phyloP scores from a whole-genome alignment of 1,140 invertebrate species.

The Dendroctonus valens region DNA sequence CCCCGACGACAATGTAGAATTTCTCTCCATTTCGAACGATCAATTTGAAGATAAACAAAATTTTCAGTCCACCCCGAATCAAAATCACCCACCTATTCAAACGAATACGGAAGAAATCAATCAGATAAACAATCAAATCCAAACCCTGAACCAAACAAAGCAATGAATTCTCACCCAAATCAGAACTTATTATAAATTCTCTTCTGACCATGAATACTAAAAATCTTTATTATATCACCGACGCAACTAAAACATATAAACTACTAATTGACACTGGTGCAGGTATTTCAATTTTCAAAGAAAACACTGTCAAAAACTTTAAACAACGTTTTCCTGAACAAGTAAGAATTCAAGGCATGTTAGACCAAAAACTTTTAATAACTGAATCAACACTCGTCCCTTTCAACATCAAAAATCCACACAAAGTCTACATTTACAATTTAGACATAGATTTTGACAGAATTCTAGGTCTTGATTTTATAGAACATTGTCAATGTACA shows the following conservation, averaged over 20 bases:
- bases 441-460: conserved; percentile 21
- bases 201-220: neutral
- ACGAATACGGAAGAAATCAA: neutral
- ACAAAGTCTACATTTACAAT: conserved; percentile 15
- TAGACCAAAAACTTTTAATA: conserved; percentile 7
- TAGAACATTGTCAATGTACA: conserved; percentile 12
- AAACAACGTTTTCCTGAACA: conserved; percentile 6
- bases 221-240: neutral
- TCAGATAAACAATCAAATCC: neutral
- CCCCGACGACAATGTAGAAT: no score
- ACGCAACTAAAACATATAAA: neutral
- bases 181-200: neutral
- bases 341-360: conserved; percentile 1
- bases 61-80: neutral
- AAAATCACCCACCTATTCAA: neutral
- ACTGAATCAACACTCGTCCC: conserved; percentile 11
- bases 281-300: conserved; percentile 18
- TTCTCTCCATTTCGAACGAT: no score
- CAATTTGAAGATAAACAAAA: neutral
- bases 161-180: neutral
- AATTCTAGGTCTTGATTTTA: conserved; percentile 18
- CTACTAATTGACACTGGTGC: neutral
- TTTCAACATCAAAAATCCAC: neutral
- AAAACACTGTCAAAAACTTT: conserved; percentile 19
- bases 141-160: neutral